Conservation (phyloP, 2,113 vertebrate genomes). For the Cnemophilus loriae region DNA sequence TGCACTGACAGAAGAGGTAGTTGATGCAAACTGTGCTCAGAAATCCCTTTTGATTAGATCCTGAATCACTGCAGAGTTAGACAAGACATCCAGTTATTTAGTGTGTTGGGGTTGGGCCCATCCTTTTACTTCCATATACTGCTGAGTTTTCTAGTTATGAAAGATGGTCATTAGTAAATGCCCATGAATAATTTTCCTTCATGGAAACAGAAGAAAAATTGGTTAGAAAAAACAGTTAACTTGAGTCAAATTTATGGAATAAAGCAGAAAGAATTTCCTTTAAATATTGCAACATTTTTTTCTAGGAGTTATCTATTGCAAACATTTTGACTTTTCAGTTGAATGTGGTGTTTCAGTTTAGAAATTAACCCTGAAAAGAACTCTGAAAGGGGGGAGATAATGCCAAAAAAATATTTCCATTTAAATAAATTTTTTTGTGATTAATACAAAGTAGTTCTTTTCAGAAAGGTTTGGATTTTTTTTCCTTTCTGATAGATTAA, state of each 20-base stretch:
- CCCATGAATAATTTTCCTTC: background rate
- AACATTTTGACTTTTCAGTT: slow-evolving; percentile 13
- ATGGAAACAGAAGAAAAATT: background rate
- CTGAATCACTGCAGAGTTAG: background rate
- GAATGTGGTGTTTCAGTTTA: background rate
- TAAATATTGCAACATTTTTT: background rate
- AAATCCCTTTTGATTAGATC: background rate
- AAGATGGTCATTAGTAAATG: background rate
- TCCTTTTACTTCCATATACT: background rate
- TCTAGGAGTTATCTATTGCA: background rate
- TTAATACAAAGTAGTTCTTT: background rate
- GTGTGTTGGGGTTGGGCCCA: background rate
- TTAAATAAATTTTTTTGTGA: background rate
- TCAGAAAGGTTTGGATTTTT: background rate
- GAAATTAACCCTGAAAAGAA: background rate
- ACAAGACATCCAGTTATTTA: background rate
- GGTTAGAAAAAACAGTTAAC: background rate
- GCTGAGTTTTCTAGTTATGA: background rate
- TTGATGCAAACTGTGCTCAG: background rate
- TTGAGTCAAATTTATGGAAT: background rate
- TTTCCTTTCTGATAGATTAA: background rate
- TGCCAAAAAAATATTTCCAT: background rate
- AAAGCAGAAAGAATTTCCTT: background rate
- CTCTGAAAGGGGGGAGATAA: background rate
- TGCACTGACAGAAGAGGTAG: background rate